A percentile compares a stretch with the other conserved stretches of the same genome.
phyloP scores from a whole-genome alignment of 2,113 vertebrate species.

The Channa argus region DNA sequence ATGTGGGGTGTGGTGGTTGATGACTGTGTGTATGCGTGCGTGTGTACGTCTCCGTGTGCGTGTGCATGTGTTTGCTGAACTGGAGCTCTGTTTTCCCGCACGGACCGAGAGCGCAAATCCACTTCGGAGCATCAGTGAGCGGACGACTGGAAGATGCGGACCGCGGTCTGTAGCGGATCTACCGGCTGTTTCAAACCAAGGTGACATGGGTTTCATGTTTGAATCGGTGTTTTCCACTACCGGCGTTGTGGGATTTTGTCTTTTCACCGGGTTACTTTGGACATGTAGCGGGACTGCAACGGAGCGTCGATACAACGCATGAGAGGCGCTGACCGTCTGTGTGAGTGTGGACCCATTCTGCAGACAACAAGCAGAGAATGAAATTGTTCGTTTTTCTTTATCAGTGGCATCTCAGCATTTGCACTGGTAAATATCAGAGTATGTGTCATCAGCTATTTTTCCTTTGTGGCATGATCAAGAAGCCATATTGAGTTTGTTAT shows the following conservation, averaged over 20 bases:
- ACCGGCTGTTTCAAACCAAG: neutral
- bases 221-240: conserved; percentile 17
- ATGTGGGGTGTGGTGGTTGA: conserved; percentile 77
- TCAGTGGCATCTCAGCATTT: conserved; percentile 24
- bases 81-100: conserved; percentile 30
- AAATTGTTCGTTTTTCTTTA: too few relatives aligned
- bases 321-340: conserved; percentile 61
- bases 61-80: conserved; percentile 9
- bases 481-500: conserved; percentile 43
- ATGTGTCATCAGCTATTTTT: conserved; percentile 23
- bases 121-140: conserved; percentile 63
- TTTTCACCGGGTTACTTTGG: conserved; percentile 24
- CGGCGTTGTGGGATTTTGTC: conserved; percentile 30
- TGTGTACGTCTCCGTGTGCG: conserved; percentile 19
- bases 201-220: conserved; percentile 14
- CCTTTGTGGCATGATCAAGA: conserved; percentile 16
- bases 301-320: conserved; percentile 65
- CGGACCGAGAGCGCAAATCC: conserved; percentile 35
- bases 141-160: conserved; percentile 51
- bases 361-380: conserved; percentile 53
- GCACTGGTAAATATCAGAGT: neutral
- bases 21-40: conserved; percentile 41
- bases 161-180: conserved; percentile 38
- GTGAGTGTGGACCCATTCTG: conserved; percentile 23
- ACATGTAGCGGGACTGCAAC: conserved; percentile 41